Base-by-base conservation (phyloP, 2,797 vertebrate species). In the Sus cebifrons region DNA sequence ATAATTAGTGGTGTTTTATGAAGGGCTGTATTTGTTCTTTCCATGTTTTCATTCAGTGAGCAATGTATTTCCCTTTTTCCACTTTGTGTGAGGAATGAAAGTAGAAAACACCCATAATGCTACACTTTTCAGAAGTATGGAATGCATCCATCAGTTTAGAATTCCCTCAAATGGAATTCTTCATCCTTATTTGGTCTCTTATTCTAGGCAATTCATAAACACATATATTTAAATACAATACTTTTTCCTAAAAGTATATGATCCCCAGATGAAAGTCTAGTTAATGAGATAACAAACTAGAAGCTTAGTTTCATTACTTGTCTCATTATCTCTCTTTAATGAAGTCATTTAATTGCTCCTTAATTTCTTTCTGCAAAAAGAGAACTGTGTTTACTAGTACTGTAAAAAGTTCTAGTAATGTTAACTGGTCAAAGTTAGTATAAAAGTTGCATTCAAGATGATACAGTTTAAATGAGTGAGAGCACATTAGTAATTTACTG, bases 1-100 rank as follows among this genome's bases (percentile, higher is more conserved):
- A 71, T 96, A 95, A 97, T 97, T 98, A 86, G 84, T 96, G 93
- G 86, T 96, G 56, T 89, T 68, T 91, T 81, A 23, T 68, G 74
- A 83, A 71, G 25, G 12, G 9, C 89, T 90, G 77, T 78, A 49
- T 94, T 95, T 98, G 97, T 89, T 92, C 92, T 97, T 97, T 97
- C 97, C 97, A 91, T 97, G 86, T 64, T 89, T 96, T 91, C 79
- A 97, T 96, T 84, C 77, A 36, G 11, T 92, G 79, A 92, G 88
- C 83, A 84, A 56, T 60, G 49, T 20, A 10, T 75, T 95, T 75
- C 62, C 65, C 54, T 52, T 96, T 97, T 96, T 95, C 95, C 82
- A 78, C 85, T 97, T 96, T 58, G 91, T 92, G 83, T 97, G 95
- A 94, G 52, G 92, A 73, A 73, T 60, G 29, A 86, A 85, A 70